phyloP scores from a whole-genome alignment of 2,113 vertebrate species.

The Sigmodon hispidus region DNA sequence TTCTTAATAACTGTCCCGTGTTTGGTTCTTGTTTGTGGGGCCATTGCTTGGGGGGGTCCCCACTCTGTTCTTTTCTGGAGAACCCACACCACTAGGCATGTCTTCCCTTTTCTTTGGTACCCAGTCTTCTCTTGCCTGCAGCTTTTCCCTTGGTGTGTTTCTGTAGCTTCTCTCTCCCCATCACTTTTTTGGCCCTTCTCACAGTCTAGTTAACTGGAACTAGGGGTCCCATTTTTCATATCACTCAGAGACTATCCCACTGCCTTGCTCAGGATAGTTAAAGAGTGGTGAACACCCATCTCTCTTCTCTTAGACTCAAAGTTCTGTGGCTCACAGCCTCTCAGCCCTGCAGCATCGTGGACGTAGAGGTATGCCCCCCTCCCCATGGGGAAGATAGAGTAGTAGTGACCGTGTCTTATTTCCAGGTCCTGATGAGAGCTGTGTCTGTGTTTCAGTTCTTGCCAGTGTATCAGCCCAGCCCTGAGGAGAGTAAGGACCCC shows the following conservation, averaged over 20 bases:
- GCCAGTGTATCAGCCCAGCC: constrained; percentile 91
- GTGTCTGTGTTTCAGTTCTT: constrained; percentile 87
- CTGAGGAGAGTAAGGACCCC: constrained; percentile 89
- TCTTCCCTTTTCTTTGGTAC: not conserved
- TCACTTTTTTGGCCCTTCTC: not conserved
- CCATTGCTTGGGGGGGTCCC: not conserved
- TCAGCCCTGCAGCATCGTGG: constrained; percentile 90
- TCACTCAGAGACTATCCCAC: not conserved
- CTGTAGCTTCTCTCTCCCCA: not conserved
- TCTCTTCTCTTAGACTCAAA: constrained; percentile 76
- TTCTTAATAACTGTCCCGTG: not conserved
- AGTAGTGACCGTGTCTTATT: not conserved
- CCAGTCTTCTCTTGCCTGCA: not conserved
- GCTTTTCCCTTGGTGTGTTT: not conserved
- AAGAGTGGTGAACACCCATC: not conserved
- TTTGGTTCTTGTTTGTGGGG: not conserved
- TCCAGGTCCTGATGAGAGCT: not conserved
- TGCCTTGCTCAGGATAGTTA: not conserved
- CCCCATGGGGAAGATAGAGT: not conserved
- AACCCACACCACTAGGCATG: not conserved
- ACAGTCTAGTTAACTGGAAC: not conserved
- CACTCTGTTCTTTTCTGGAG: not conserved
- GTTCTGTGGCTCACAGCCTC: constrained; percentile 90
- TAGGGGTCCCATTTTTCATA: not conserved
- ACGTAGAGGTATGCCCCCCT: constrained; percentile 88